Conservation (phyloP, 2,888 invertebrate species). For the Nezara viridula region DNA sequence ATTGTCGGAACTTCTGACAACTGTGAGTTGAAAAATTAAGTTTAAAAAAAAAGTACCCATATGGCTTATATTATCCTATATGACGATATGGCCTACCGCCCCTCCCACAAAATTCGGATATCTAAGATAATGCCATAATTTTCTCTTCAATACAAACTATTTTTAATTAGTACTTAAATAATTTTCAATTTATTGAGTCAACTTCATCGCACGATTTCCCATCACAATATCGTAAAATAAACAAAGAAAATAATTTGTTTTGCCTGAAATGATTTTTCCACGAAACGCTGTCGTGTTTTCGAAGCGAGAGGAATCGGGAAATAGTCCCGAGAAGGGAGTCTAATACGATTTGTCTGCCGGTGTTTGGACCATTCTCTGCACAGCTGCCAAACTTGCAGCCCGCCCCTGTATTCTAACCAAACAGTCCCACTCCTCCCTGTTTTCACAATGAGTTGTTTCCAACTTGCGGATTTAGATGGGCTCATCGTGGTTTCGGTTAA, state of each 20-base stretch:
- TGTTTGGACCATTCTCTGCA: not conserved
- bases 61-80: too few species aligned
- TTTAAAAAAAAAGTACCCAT: too few species aligned
- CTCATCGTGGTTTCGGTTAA: not conserved
- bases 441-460: conserved; percentile 37
- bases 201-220: not conserved
- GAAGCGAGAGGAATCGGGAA: not conserved
- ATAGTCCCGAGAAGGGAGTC: not conserved
- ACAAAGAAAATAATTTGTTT: not conserved
- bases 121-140: too few species aligned
- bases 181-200: not conserved
- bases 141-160: too few species aligned
- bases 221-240: not conserved
- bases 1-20: too few species aligned
- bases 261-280: not conserved
- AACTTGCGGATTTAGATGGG: not conserved
- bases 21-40: too few species aligned
- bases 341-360: not conserved
- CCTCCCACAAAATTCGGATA: too few species aligned
- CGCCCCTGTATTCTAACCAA: not conserved
- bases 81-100: too few species aligned
- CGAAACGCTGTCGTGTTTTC: not conserved
- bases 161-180: not conserved
- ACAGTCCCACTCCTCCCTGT: not conserved
- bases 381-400: conserved; percentile 10